Evolutionary conservation across 2,113 vertebrate species (phyloP).

Genomic region (Thryonomys swinderianus): DNA sequence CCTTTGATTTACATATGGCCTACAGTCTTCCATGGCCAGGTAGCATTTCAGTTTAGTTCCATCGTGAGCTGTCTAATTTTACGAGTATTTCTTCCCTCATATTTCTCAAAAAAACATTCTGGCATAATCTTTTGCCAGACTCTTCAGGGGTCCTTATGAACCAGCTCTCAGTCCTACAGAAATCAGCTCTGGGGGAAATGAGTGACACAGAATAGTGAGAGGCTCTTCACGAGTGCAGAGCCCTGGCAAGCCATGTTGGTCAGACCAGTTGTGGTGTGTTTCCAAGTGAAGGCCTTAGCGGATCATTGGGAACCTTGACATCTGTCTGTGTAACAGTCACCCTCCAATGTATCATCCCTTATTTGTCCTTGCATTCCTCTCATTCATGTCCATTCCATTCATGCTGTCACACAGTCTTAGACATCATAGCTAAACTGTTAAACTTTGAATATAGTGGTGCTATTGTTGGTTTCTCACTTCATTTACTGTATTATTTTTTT

Average conservation of each 20-base stretch:
- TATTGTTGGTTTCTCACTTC: neutral
- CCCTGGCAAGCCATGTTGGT: too few relatives aligned
- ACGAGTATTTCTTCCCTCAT: neutral
- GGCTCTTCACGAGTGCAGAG: neutral
- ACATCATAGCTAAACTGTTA: neutral
- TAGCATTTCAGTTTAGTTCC: neutral
- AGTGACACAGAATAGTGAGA: neutral
- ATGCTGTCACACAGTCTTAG: neutral
- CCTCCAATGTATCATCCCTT: neutral
- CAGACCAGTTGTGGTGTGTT: neutral
- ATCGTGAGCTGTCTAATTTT: neutral
- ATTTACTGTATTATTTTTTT: neutral
- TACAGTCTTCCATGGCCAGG: neutral
- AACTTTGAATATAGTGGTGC: neutral
- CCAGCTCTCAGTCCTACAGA: fast-evolving
- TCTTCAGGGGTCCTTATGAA: neutral
- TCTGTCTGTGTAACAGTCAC: too few relatives aligned
- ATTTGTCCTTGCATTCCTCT: neutral
- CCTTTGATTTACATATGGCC: too few relatives aligned
- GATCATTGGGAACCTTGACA: too few relatives aligned
- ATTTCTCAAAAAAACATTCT: neutral
- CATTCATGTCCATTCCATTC: neutral
- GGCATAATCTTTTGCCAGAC: neutral
- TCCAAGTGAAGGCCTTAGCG: too few relatives aligned
- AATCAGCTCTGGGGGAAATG: fast-evolving